A percentile compares a stretch with the other conserved stretches of the same genome.
These are phyloP conservation scores for Sebastes steindachneri DNA, from an alignment of 2,797 vertebrate genomes.

Conservation along the genomic window DNA sequence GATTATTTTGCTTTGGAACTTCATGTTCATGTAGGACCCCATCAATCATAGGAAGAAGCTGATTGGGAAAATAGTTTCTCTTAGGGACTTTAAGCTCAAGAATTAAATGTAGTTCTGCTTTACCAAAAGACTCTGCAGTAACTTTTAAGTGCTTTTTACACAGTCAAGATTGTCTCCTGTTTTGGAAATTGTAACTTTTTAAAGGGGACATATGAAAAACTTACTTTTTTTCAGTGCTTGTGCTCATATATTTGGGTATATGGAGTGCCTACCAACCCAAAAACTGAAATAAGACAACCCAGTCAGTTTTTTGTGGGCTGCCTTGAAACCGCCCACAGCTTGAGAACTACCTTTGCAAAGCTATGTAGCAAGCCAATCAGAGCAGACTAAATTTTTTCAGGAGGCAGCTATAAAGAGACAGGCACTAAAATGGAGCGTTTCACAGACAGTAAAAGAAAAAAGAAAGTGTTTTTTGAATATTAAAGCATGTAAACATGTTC, in stretches of 20 bases:
- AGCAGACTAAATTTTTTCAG: rapidly evolving
- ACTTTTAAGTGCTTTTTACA: not conserved
- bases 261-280: too few relatives aligned
- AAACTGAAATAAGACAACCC: too few relatives aligned
- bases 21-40: not conserved
- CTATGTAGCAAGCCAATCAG: too few relatives aligned
- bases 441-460: not conserved
- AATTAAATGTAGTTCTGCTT: not conserved
- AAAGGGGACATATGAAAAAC: not conserved
- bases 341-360: too few relatives aligned
- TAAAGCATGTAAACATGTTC: not conserved
- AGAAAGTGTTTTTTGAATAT: not conserved
- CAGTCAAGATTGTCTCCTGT: not conserved
- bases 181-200: not conserved
- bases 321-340: too few relatives aligned
- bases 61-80: not conserved
- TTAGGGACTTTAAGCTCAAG: not conserved
- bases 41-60: not conserved
- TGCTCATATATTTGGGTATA: too few relatives aligned
- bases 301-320: too few relatives aligned
- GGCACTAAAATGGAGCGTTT: not conserved
- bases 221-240: too few relatives aligned
- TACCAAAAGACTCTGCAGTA: too few relatives aligned
- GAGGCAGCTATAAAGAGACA: rapidly evolving
- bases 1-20: too few relatives aligned